Percentiles rank a stretch among this genome's conserved stretches.
Evolutionary conservation across 1,140 invertebrate genomes (phyloP).

Genomic region (Nasonia longicornis): DNA sequence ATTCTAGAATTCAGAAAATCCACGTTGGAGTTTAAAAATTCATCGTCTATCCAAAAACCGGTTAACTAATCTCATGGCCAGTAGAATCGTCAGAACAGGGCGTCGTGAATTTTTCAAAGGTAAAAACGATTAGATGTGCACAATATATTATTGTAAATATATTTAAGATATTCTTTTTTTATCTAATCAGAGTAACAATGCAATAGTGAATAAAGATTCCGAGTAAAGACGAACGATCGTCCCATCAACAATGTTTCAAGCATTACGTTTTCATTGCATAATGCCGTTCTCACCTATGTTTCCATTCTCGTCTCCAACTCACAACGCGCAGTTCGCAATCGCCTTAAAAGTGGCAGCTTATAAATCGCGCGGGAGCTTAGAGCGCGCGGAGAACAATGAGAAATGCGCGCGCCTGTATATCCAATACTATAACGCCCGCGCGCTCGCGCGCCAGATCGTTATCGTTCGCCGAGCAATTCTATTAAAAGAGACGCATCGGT

Average conservation of each 20-base stretch:
- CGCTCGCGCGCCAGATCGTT: no score
- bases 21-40: no score
- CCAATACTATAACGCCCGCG: no score
- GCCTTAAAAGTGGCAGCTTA: background rate
- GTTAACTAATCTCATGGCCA: no score
- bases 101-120: no score
- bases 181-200: background rate
- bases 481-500: background rate
- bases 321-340: background rate
- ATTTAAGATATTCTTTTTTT: no score
- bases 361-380: background rate
- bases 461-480: no score
- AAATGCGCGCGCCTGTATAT: background rate
- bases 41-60: no score
- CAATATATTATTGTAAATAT: no score
- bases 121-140: no score
- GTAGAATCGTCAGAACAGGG: no score
- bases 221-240: background rate
- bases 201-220: background rate
- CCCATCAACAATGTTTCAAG: background rate
- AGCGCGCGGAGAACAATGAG: background rate
- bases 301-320: background rate
- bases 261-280: background rate
- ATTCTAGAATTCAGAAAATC: no score
- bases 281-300: background rate